These are phyloP conservation scores for Copidosoma floridanum DNA, from an alignment of 1,140 invertebrate genomes.

Conservation along the genomic window DNA sequence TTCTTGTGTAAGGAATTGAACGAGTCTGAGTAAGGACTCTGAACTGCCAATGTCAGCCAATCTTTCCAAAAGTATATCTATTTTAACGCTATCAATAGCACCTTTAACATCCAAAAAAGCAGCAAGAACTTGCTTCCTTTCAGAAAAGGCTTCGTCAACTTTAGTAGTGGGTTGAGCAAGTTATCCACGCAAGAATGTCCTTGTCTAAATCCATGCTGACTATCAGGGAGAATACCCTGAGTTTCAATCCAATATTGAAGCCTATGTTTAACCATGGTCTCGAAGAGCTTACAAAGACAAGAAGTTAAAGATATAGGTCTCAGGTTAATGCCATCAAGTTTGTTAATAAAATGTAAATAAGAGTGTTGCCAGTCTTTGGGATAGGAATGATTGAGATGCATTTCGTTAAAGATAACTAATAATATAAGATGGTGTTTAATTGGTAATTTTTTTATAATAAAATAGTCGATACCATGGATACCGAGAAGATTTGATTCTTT, in stretches of 20 bases:
- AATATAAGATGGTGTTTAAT: neutral
- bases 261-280: neutral
- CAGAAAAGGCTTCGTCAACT: conserved; percentile 3
- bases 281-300: neutral
- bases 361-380: too few species aligned
- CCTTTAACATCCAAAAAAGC: conserved; percentile 5
- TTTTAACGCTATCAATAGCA: conserved; percentile 7
- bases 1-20: neutral
- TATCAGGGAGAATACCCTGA: neutral
- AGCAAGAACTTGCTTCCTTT: neutral
- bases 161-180: neutral
- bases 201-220: neutral
- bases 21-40: neutral
- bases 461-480: neutral
- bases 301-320: too few species aligned
- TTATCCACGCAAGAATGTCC: neutral
- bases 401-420: neutral
- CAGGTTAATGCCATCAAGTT: too few species aligned
- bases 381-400: neutral
- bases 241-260: neutral
- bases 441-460: neutral
- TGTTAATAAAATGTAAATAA: too few species aligned
- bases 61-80: neutral
- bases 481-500: neutral
- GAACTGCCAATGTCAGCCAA: neutral